These are phyloP conservation scores for Tachina fera DNA, from an alignment of 2,888 invertebrate species.

Conservation along the genomic window DNA sequence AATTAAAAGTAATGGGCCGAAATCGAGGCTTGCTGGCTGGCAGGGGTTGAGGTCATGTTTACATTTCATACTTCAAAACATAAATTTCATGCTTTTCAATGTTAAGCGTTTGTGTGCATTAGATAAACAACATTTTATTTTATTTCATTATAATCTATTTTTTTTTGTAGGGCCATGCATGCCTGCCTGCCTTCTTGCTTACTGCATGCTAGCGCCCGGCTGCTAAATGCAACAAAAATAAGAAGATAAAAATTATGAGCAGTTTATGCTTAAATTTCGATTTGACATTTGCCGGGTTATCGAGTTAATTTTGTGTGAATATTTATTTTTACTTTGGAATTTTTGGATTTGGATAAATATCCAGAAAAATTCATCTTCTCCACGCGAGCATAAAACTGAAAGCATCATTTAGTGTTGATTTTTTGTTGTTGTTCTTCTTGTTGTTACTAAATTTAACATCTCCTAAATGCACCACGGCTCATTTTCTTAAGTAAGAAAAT, in stretches of 20 bases:
- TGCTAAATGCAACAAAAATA: slow-evolving; percentile 31
- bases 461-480: not conserved
- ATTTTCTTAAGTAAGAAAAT: slow-evolving; percentile 41
- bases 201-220: not conserved
- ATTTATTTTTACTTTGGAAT: slow-evolving; percentile 44
- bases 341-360: too few relatives aligned
- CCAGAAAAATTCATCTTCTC: slow-evolving; percentile 37
- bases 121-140: slow-evolving; percentile 41
- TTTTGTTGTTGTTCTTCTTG: not conserved
- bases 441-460: slow-evolving; percentile 58
- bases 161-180: slow-evolving; percentile 20
- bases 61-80: slow-evolving; percentile 36
- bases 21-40: slow-evolving; percentile 29
- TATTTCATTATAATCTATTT: slow-evolving; percentile 22
- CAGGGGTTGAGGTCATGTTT: slow-evolving; percentile 71
- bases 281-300: not conserved
- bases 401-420: slow-evolving; percentile 63
- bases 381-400: slow-evolving; percentile 57
- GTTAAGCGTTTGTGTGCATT: slow-evolving; percentile 27
- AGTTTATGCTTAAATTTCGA: not conserved
- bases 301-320: slow-evolving; percentile 11
- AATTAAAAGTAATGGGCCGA: slow-evolving; percentile 52
- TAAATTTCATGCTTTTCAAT: slow-evolving; percentile 48
- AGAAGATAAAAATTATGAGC: slow-evolving; percentile 41
- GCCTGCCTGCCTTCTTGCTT: not conserved